Evolutionary conservation across 1,140 invertebrate genomes (phyloP).

Genomic region (Drosophila sp.): DNA sequence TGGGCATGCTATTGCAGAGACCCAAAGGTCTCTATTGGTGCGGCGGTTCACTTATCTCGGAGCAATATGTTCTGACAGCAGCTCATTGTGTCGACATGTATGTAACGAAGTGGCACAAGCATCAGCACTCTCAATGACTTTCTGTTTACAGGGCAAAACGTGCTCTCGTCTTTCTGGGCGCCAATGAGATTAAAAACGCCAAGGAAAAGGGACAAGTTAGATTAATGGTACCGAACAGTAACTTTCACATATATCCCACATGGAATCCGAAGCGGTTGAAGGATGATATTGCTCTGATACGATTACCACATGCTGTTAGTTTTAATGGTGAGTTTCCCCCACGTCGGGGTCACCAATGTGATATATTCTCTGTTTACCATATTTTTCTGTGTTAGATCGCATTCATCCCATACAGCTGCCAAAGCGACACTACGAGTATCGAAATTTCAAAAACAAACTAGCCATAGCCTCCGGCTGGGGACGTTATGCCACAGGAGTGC

Average conservation of each 20-base stretch:
- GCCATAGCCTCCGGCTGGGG: conserved; percentile 84
- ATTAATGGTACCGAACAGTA: conserved; percentile 77
- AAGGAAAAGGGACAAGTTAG: conserved; percentile 78
- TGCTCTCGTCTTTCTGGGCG: conserved; percentile 83
- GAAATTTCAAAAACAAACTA: conserved; percentile 80
- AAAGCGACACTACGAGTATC: conserved; percentile 70
- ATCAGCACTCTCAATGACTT: neutral
- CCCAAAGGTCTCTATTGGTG: conserved; percentile 84
- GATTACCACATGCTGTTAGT: conserved; percentile 83
- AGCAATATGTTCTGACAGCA: conserved; percentile 85
- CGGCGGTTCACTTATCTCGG: conserved; percentile 85
- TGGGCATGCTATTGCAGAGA: conserved; percentile 76
- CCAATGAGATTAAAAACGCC: conserved; percentile 83
- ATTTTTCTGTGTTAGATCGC: conserved; percentile 76
- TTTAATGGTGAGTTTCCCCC: conserved; percentile 82
- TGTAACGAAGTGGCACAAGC: conserved; percentile 3
- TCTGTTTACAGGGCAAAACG: conserved; percentile 62
- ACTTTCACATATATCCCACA: conserved; percentile 83
- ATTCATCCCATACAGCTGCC: conserved; percentile 84
- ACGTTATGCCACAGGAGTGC: conserved; percentile 81
- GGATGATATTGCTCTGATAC: conserved; percentile 86
- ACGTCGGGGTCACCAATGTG: neutral
- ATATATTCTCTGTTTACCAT: neutral
- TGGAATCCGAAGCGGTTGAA: conserved; percentile 82
- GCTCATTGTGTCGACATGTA: conserved; percentile 85